Conservation (phyloP, 2,113 vertebrate species). For the Conger conger region DNA sequence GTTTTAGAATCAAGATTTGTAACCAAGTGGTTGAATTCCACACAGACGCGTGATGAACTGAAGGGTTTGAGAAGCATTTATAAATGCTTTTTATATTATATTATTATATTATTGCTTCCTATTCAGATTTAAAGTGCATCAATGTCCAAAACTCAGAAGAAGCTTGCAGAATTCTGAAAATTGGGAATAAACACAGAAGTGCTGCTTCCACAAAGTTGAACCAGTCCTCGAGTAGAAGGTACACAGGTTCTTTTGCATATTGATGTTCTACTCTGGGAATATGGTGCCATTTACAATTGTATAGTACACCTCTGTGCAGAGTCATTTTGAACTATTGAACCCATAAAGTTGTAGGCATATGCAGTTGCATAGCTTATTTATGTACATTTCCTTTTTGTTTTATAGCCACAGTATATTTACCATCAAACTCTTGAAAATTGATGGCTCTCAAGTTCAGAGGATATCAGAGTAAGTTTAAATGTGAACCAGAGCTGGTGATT, state of each 20-base stretch:
- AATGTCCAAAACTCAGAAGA: constrained; percentile 75
- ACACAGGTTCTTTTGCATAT: not conserved
- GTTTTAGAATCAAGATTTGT: too few relatives aligned
- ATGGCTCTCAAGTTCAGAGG: constrained; percentile 56
- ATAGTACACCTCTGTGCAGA: too few relatives aligned
- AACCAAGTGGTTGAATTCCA: not conserved
- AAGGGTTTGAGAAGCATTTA: too few relatives aligned
- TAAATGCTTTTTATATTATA: too few relatives aligned
- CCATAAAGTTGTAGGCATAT: not conserved
- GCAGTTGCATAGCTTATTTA: not conserved
- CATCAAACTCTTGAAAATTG: constrained; percentile 77
- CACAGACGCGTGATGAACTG: not conserved
- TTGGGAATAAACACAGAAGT: constrained; percentile 84
- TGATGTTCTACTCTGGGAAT: not conserved
- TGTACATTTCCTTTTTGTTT: constrained; percentile 24
- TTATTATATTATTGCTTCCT: too few relatives aligned
- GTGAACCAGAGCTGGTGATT: not conserved
- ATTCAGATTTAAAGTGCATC: constrained; percentile 82
- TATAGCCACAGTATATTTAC: constrained; percentile 86
- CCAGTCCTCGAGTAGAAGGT: constrained; percentile 87
- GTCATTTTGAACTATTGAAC: not conserved
- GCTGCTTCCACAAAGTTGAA: constrained; percentile 85
- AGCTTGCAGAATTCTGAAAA: constrained; percentile 74
- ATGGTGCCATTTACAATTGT: not conserved
- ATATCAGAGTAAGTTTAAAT: constrained; percentile 75